Base-by-base conservation (phyloP, 2,113 vertebrate species). In the Oncorhynchus masou region DNA sequence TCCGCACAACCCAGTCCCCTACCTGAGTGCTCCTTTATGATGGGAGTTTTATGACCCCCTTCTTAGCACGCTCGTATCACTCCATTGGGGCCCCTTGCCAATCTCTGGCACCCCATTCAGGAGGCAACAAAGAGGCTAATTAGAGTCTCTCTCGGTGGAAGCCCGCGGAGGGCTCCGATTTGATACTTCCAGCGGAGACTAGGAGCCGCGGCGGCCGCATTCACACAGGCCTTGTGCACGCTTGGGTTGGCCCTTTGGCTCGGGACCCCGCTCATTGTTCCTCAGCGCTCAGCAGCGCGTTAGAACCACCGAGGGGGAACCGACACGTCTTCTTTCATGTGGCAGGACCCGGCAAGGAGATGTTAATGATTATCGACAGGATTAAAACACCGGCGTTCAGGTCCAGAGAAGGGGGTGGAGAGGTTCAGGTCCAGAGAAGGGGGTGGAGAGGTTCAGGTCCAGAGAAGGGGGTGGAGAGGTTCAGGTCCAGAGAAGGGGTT, bases 341-440 rank as follows among this genome's bases (percentile, higher is more conserved):
- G 79, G 83, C 75, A 24, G 82, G 86, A 91, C 87, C 87, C 81
- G 71, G 86, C 90, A 88, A 91, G 84, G 80, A 88, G 88, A 92
- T 90, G 91, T 90, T 93, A 93, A 94, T 92, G 85, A 93, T 91
- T 91, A 92, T 90, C 84, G 91, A 92, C 91, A 86, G 92, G 92
- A 92, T 94, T 92, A 91, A 90, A 92, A 91, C 87, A 90, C 84
- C 79, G 81, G 89, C 67, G 87, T 84, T 90, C 84, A 80, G 84
- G 86, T 88, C 74, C 5, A 0, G n/a, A 22, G n/a, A 22, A 62
- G 19, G 59, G 59, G 13, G 13, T 12, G 16, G 31, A 12, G 51
- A 19, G 13, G 51, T 34, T 34, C 31, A 34, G 5, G 31, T 34
- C 31, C 31, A 1, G 31, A 31, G 31, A 31, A 31, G 31, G 31